Conservation (phyloP, 2,113 vertebrate species). For the Stigmatopora argus region DNA sequence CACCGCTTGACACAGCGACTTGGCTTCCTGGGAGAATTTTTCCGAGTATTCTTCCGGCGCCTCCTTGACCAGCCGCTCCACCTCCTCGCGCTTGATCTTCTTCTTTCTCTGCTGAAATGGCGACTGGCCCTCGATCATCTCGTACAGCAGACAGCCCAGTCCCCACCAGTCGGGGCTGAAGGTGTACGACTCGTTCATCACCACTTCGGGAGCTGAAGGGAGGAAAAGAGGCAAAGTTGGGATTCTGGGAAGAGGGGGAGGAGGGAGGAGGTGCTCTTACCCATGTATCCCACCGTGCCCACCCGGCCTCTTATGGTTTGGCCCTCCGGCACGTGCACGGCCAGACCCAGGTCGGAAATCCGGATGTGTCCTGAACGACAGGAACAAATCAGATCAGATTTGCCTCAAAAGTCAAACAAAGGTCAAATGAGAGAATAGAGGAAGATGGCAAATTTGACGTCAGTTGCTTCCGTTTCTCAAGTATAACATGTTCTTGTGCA, state of each 20-base stretch:
- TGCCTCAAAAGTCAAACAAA: background rate
- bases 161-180: constrained; percentile 98
- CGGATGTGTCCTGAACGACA: constrained; percentile 84
- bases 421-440: too few relatives aligned
- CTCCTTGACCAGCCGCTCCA: constrained; percentile 88
- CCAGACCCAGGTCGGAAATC: constrained; percentile 93
- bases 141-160: constrained; percentile 88
- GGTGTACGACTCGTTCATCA: constrained; percentile 89
- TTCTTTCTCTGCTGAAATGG: constrained; percentile 97
- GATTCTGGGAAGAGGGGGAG: background rate
- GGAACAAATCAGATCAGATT: background rate
- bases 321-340: constrained; percentile 86
- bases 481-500: too few relatives aligned
- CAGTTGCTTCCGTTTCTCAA: too few relatives aligned
- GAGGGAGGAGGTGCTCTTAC: constrained; percentile 66
- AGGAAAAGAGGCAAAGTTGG: background rate
- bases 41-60: constrained; percentile 86
- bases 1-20: constrained; percentile 86
- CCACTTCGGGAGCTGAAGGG: constrained; percentile 85
- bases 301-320: constrained; percentile 93
- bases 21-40: constrained; percentile 82
- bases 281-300: constrained; percentile 98
- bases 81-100: constrained; percentile 95
- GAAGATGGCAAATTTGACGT: too few relatives aligned
- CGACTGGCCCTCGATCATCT: constrained; percentile 97